Evolutionary conservation across 2,113 vertebrate species (phyloP), one percentile per base, ranked within the genome.

Genomic region (human): DNA sequence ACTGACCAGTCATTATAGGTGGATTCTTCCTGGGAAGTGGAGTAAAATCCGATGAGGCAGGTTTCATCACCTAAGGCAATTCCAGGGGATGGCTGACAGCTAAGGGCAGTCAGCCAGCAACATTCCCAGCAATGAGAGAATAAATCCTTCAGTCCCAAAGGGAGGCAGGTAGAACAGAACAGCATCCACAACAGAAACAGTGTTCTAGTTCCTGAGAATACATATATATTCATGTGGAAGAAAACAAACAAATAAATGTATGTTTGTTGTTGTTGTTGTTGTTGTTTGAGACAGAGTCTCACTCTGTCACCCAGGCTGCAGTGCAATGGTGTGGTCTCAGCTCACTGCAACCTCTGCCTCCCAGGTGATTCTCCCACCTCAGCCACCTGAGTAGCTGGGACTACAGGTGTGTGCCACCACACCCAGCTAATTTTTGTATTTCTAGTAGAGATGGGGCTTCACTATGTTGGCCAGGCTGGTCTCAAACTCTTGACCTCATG

Each of bases 401-500:
- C 59, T 61, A 61, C 59, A 61, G 25, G 59, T 0, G 0, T 0
- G 1, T 1, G 23, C 59, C 23, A 20, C 55, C 20, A 57, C 0
- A 0, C 59, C 10, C 4, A 1, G 23, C 1, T 59, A 25, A 25
- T 59, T 25, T 61, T 61, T 61, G 59, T 12, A 27, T 61, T 61
- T 27, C 12, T 27, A 61, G 59, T 61, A 61, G 59, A 59, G 1
- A 59, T 0, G 1, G 23, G 1, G 59, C 12, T 61, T 61, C 59
- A 27, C 59, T 0, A 5, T 61, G 25, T 27, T 61, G 25, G 1
- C 25, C 59, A 61, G 59, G 0, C 10, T 61, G 4, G 10, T 61
- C 0, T 27, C 1, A 1, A 27, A 61, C 23, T 61, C 59, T 0
- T 12, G 59, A 61, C 59, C 1, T 61, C 0, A 0, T 27, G 59